Conservation (phyloP, 1,140 invertebrate species). For the Holotrichia oblita region DNA sequence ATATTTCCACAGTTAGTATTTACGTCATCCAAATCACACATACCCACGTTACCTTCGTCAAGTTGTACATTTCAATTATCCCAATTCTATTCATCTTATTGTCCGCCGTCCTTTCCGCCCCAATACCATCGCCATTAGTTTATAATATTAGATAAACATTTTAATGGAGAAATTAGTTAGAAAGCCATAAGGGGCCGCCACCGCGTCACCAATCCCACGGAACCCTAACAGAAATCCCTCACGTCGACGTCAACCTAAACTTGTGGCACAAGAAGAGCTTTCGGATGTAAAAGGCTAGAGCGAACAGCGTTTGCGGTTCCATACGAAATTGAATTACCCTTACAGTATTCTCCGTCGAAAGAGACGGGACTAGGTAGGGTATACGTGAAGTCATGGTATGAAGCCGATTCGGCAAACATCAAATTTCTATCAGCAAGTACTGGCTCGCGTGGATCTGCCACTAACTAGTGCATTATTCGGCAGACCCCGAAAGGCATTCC, state of each 20-base stretch:
- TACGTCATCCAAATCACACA: not conserved
- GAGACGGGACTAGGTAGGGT: not conserved
- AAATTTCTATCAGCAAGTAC: conserved; percentile 34
- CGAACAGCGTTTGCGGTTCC: conserved; percentile 17
- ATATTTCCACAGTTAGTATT: too few relatives aligned
- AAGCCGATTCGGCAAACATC: conserved; percentile 22
- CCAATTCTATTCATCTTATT: not conserved
- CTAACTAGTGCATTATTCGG: conserved; percentile 36
- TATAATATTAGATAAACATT: conserved; percentile 23
- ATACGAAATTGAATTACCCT: conserved; percentile 28
- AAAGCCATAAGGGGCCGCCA: not conserved
- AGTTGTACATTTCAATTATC: not conserved
- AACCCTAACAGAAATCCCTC: not conserved
- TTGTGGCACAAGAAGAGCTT: not conserved
- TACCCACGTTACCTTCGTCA: not conserved
- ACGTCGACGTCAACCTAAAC: conserved; percentile 12
- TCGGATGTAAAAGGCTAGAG: not conserved
- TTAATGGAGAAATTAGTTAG: conserved; percentile 3
- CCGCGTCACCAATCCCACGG: not conserved
- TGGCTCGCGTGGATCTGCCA: conserved; percentile 19
- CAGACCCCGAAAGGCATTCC: conserved; percentile 24
- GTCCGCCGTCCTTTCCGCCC: not conserved
- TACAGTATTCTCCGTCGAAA: not conserved
- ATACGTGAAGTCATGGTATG: not conserved
- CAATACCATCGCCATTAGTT: not conserved